These are phyloP conservation scores for Phania funesta DNA, from an alignment of 2,888 invertebrate genomes.

Conservation along the genomic window DNA sequence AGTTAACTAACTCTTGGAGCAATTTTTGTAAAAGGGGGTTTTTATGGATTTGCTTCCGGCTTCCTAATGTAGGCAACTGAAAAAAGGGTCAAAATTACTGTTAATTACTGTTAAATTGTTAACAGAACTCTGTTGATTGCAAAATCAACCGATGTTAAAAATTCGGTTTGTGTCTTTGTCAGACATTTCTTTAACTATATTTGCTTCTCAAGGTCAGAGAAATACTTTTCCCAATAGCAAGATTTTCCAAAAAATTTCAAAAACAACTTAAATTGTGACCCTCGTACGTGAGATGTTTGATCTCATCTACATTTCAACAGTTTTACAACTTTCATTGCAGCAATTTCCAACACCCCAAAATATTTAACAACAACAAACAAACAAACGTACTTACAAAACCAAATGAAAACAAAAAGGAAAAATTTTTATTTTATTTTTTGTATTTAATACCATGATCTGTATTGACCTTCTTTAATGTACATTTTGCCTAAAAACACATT, in stretches of 20 bases:
- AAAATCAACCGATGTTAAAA: too few relatives aligned
- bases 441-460: constrained; percentile 64
- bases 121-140: too few relatives aligned
- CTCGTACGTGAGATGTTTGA: constrained; percentile 46
- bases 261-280: constrained; percentile 32
- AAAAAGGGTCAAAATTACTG: too few relatives aligned
- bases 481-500: constrained; percentile 58
- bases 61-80: too few relatives aligned
- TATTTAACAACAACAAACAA: constrained; percentile 20
- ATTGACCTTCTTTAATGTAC: constrained; percentile 67
- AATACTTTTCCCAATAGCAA: too few relatives aligned
- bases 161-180: too few relatives aligned
- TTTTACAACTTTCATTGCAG: constrained; percentile 68
- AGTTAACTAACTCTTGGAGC: too few relatives aligned
- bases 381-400: constrained; percentile 13
- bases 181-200: too few relatives aligned
- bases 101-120: too few relatives aligned
- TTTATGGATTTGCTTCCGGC: too few relatives aligned
- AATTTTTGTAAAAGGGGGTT: too few relatives aligned
- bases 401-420: constrained; percentile 41
- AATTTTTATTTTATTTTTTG: constrained; percentile 49
- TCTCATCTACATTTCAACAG: constrained; percentile 56
- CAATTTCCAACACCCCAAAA: constrained; percentile 66
- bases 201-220: neutral
- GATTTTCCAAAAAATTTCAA: neutral